A percentile compares a stretch with the other conserved stretches of the same genome.
phyloP scores from a whole-genome alignment of 2,888 invertebrate genomes.

The Cryptus viduatorius region DNA sequence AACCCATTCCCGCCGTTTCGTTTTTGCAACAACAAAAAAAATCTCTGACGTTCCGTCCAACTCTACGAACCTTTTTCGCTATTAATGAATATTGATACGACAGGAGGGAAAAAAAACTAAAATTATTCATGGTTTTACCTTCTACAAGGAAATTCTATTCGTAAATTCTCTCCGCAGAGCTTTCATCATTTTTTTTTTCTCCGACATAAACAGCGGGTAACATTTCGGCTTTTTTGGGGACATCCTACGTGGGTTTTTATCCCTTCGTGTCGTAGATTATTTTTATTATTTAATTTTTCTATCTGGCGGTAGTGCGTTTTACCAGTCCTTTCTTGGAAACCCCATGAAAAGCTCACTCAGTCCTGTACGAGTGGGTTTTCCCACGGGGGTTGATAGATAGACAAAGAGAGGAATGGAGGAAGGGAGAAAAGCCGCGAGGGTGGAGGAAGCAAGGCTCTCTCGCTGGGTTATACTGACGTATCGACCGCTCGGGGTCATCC shows the following conservation, averaged over 20 bases:
- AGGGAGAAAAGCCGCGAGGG: conserved; percentile 14
- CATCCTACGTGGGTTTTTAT: neutral
- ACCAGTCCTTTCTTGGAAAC: neutral
- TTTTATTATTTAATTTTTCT: conserved; percentile 24
- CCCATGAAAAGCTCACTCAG: conserved; percentile 32
- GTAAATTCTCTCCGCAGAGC: neutral
- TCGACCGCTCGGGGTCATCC: conserved; percentile 82
- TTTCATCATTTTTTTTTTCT: neutral
- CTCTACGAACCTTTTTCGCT: too few relatives aligned
- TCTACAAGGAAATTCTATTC: neutral
- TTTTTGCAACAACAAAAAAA: neutral
- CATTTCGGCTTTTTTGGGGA: neutral
- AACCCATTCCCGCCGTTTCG: neutral
- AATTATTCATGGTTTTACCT: too few relatives aligned
- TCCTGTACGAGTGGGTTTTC: conserved; percentile 9
- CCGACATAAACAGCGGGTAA: neutral
- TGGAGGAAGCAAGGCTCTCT: conserved; percentile 31
- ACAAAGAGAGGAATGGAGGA: conserved; percentile 4
- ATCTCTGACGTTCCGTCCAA: too few relatives aligned
- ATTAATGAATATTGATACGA: too few relatives aligned
- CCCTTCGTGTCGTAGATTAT: neutral
- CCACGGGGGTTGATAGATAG: conserved; percentile 11
- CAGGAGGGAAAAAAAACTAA: too few relatives aligned
- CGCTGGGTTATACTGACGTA: conserved; percentile 79
- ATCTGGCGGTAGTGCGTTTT: neutral